Conservation (phyloP, 2,113 vertebrate species). For the Toxotes jaculatrix region DNA sequence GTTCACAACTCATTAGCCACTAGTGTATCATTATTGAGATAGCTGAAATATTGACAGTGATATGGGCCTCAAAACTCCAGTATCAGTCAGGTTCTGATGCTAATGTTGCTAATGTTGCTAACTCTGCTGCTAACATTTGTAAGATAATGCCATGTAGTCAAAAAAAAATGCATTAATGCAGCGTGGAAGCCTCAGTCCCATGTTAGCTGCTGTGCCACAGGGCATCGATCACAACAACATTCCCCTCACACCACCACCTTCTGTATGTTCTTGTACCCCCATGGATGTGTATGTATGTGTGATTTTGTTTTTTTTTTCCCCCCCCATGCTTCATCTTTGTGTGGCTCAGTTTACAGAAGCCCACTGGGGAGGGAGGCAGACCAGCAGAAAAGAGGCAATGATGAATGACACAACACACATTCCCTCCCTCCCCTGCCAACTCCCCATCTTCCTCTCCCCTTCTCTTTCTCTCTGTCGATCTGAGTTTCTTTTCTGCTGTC, state of each 20-base stretch:
- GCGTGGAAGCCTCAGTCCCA: no score
- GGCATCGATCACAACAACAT: not conserved
- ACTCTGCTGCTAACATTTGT: not conserved
- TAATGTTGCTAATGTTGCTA: not conserved
- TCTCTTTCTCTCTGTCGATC: conserved; percentile 29
- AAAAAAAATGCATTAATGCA: not conserved
- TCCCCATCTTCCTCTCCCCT: conserved; percentile 16
- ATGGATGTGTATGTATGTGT: not conserved
- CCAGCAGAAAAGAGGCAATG: conserved; percentile 57
- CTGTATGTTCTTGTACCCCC: not conserved
- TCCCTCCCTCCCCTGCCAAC: conserved; percentile 35
- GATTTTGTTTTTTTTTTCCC: not conserved
- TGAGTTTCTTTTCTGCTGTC: conserved; percentile 2
- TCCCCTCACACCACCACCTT: not conserved
- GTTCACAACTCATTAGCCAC: no score
- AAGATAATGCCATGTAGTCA: not conserved
- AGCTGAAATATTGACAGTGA: not conserved
- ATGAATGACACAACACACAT: conserved; percentile 66
- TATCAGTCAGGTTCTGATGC: not conserved
- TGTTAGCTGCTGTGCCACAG: not conserved
- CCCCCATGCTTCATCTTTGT: conserved; percentile 8
- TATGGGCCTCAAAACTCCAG: not conserved
- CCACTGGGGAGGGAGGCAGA: conserved; percentile 54
- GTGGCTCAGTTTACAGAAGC: conserved; percentile 21
- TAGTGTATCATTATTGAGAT: no score